Percentiles rank a stretch among this genome's conserved stretches.
Evolutionary conservation across 53 echinoderm and acorn worm genomes (phyloP).

Genomic region (Echinometra lucunter): DNA sequence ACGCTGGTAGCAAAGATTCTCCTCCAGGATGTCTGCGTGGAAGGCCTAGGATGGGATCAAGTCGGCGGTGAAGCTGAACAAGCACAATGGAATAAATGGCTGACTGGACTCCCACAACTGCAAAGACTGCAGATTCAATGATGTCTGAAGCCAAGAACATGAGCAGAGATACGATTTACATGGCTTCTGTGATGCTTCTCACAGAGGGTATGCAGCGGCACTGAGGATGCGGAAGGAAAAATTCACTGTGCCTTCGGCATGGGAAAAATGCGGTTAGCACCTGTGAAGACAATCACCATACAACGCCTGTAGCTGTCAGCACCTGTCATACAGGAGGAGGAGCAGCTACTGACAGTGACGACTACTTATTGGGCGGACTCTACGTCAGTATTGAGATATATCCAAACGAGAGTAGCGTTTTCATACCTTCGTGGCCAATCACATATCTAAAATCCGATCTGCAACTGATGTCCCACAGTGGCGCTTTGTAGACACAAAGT

Average conservation of each 20-base stretch:
- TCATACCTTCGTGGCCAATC: conserved; percentile 81
- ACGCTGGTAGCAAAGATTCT: conserved; percentile 67
- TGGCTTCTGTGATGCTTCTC: conserved; percentile 76
- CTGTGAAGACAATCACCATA: conserved; percentile 65
- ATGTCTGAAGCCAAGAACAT: conserved; percentile 32
- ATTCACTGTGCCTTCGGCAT: conserved; percentile 66
- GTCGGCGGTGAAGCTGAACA: conserved; percentile 6
- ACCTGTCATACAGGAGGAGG: conserved; percentile 59
- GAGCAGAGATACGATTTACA: conserved; percentile 40
- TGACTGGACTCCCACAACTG: conserved; percentile 42
- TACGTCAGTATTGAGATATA: not conserved
- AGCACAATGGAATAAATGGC: conserved; percentile 50
- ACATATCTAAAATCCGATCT: conserved; percentile 70
- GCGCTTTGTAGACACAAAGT: conserved; percentile 64
- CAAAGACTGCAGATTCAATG: conserved; percentile 41
- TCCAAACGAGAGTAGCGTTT: conserved; percentile 55
- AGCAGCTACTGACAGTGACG: conserved; percentile 42
- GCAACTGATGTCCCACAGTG: conserved; percentile 71
- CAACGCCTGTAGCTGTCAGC: conserved; percentile 69
- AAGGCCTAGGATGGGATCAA: conserved; percentile 73
- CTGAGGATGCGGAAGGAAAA: too few species aligned
- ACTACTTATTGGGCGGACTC: conserved; percentile 77
- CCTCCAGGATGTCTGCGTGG: conserved; percentile 69
- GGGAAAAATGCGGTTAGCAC: conserved; percentile 72
- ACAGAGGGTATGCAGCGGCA: too few species aligned